Base-by-base conservation (phyloP, 2,113 vertebrate genomes). In the Elephantulus edwardii region DNA sequence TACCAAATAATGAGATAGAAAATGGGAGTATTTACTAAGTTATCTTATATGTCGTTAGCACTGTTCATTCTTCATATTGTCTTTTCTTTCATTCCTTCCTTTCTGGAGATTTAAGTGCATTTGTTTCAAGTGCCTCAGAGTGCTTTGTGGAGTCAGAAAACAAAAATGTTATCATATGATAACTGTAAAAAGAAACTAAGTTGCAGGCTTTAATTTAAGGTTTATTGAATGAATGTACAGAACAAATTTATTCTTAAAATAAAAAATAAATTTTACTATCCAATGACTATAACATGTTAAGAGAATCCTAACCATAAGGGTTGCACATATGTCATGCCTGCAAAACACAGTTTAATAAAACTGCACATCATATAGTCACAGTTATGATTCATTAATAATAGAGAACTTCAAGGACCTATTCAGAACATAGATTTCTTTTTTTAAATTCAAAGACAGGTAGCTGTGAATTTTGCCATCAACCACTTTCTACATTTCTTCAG, bases 101-200 rank as follows among this genome's bases (percentile, higher is more conserved):
- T 8, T 22, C 28, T 46, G 4, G 13, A 90, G 28, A 30, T 71
- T 89, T 90, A 79, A 46, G 9, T 89, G 76, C 88, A n/a, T 64
- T 60, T 71, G 68, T 35, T 60, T 70, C 66, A 89, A 38, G n/a
- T 90, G 35, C 52, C 48, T 91, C 46, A 85, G 35, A 66, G n/a
- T 56, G 33, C 40, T 81, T 38, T n/a, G 58, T 84, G 24, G 14
- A 78, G 24, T 89, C 38, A 91, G 33, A 22, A 91, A 93, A 38
- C 71, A 83, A 35, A 91, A 92, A 94, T 60, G 58, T 82, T 76
- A 93, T 52, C 40, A 89, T 83, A 58, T 79, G 24, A 77, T 85
- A 13, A 85, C 75, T 22, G 5, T 80, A 74, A 84, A 68, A 13
- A 90, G 48, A 3, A 82, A 35, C 20, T 92, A 48, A 70, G 86